Conservation (phyloP, 2,888 invertebrate genomes). For the Leptopterna dolabrata region DNA sequence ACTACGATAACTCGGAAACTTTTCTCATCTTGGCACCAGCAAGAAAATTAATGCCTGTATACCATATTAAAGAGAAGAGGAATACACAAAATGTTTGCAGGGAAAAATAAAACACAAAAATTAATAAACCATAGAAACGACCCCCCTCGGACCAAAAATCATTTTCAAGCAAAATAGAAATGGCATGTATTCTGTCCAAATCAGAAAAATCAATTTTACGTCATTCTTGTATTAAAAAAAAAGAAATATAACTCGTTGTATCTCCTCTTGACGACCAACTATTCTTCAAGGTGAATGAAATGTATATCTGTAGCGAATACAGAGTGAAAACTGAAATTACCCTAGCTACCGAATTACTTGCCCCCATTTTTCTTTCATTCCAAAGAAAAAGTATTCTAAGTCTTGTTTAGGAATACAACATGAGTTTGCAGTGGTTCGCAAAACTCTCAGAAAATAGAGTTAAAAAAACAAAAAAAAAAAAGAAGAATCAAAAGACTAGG, state of each 20-base stretch:
- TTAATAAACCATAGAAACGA: no score
- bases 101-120: no score
- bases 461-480: constrained; percentile 8
- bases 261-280: neutral
- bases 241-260: no score
- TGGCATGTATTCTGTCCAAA: no score
- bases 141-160: no score
- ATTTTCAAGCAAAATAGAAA: no score
- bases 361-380: neutral
- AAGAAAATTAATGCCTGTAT: neutral
- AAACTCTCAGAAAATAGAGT: neutral
- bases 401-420: constrained; percentile 27
- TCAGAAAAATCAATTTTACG: neutral
- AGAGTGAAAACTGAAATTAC: neutral
- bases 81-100: no score
- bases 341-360: neutral
- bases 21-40: neutral
- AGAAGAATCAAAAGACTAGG: constrained; percentile 36
- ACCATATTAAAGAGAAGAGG: no score
- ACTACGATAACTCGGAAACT: neutral
- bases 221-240: neutral
- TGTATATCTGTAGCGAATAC: neutral
- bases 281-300: neutral
- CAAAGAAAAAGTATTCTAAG: neutral
- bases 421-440: constrained; percentile 27